These are phyloP conservation scores for Therioaphis trifolii DNA, from an alignment of 2,888 invertebrate genomes.

Conservation along the genomic window DNA sequence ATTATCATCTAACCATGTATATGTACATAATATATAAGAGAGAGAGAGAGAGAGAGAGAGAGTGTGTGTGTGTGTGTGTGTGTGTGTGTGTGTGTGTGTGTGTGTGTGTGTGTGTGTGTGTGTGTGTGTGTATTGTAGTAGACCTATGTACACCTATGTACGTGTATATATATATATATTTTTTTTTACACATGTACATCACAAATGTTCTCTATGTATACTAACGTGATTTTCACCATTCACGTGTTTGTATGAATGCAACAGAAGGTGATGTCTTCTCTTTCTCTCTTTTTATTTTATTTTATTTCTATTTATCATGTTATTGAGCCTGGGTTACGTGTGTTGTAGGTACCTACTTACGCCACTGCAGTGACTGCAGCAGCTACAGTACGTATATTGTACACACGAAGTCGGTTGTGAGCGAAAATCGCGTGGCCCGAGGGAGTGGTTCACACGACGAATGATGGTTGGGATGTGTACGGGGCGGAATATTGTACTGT, in stretches of 20 bases:
- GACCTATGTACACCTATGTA: no score
- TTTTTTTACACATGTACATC: neutral
- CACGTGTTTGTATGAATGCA: neutral
- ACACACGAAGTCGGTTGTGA: neutral
- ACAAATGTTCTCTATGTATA: neutral
- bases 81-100: neutral
- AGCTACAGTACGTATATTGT: neutral
- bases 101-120: neutral
- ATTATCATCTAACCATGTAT: slow-evolving; percentile 3
- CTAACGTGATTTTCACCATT: neutral
- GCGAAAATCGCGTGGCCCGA: slow-evolving; percentile 34
- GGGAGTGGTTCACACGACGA: slow-evolving; percentile 63
- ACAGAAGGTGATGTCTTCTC: neutral
- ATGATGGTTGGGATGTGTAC: slow-evolving; percentile 53
- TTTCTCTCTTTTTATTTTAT: neutral
- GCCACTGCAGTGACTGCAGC: neutral
- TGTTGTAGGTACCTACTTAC: no score
- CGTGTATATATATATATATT: no score
- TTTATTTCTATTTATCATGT: neutral
- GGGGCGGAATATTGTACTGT: slow-evolving; percentile 47
- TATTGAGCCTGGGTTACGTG: neutral
- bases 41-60: no score
- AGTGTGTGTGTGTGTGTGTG: no score
- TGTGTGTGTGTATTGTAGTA: no score
- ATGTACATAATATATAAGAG: no score